phyloP scores from a whole-genome alignment of 2,797 vertebrate genomes.

The Sebastolobus altivelis region DNA sequence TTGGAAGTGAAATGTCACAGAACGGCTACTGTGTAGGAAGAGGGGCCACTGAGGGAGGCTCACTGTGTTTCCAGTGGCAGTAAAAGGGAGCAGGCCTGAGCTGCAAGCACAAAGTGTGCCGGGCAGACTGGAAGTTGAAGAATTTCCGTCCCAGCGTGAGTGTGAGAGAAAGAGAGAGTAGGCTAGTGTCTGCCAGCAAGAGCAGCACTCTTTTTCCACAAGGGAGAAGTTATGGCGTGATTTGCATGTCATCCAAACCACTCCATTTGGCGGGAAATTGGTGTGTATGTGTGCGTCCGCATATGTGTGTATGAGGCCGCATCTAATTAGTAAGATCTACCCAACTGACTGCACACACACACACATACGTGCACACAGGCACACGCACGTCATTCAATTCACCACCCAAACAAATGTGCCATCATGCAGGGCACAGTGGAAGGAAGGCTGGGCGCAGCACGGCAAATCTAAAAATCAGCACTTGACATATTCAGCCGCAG shows the following conservation, averaged over 20 bases:
- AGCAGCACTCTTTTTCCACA: slow-evolving; percentile 77
- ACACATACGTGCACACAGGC: not conserved
- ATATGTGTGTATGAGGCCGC: slow-evolving; percentile 28
- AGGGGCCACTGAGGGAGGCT: slow-evolving; percentile 63
- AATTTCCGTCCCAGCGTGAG: slow-evolving; percentile 70
- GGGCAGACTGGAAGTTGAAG: slow-evolving; percentile 72
- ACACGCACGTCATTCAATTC: slow-evolving; percentile 32
- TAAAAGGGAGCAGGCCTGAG: slow-evolving; percentile 64
- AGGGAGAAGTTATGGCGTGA: slow-evolving; percentile 70
- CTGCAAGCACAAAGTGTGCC: slow-evolving; percentile 65
- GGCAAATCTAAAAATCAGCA: slow-evolving; percentile 41
- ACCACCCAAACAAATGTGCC: slow-evolving; percentile 59
- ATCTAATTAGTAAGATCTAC: slow-evolving; percentile 27
- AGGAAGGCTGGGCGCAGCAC: not conserved
- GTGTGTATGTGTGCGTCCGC: slow-evolving; percentile 26
- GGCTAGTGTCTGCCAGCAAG: slow-evolving; percentile 63
- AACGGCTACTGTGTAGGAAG: slow-evolving; percentile 50
- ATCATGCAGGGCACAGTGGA: slow-evolving; percentile 27
- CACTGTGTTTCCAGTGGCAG: slow-evolving; percentile 67
- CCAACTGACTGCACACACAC: slow-evolving; percentile 9
- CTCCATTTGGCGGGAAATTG: slow-evolving; percentile 67
- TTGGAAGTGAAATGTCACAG: slow-evolving; percentile 37
- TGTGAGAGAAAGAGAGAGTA: slow-evolving; percentile 50
- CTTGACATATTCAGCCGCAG: slow-evolving; percentile 59
- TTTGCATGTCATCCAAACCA: slow-evolving; percentile 71